phyloP scores from a whole-genome alignment of 2,797 vertebrate genomes.

The Esox lucius region DNA sequence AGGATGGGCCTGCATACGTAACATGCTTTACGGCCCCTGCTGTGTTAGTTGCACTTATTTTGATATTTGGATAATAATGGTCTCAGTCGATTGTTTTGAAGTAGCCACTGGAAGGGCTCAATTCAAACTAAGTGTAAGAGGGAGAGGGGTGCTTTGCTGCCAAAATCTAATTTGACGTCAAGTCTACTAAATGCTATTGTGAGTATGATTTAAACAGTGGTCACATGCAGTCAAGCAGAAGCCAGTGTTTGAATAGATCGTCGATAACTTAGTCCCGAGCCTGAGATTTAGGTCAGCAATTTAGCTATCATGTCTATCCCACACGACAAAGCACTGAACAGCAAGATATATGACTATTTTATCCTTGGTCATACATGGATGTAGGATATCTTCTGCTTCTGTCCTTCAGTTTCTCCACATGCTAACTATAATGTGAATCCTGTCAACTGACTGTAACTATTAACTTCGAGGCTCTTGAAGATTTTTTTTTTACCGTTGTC shows the following conservation, averaged over 20 bases:
- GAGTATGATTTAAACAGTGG: not conserved
- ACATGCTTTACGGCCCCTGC: constrained; percentile 20
- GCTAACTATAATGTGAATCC: not conserved
- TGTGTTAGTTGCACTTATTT: not conserved
- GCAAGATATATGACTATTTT: not conserved
- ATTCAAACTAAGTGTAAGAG: no score
- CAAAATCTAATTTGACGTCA: no score
- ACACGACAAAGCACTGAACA: not conserved
- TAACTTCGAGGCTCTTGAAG: not conserved
- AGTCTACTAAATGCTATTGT: no score
- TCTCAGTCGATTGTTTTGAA: no score
- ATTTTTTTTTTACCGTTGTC: not conserved
- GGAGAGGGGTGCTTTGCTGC: no score
- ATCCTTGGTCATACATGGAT: not conserved
- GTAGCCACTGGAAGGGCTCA: no score
- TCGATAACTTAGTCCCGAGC: not conserved
- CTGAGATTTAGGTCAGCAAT: not conserved
- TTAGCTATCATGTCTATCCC: not conserved
- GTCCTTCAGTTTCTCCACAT: not conserved
- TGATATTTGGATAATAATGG: no score
- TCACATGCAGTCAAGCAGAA: not conserved
- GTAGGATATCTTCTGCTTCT: not conserved
- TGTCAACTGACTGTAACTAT: not conserved
- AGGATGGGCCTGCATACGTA: constrained; percentile 26
- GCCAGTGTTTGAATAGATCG: not conserved